Conservation (phyloP, 2,113 vertebrate species). For the Mionectes macconnelli region DNA sequence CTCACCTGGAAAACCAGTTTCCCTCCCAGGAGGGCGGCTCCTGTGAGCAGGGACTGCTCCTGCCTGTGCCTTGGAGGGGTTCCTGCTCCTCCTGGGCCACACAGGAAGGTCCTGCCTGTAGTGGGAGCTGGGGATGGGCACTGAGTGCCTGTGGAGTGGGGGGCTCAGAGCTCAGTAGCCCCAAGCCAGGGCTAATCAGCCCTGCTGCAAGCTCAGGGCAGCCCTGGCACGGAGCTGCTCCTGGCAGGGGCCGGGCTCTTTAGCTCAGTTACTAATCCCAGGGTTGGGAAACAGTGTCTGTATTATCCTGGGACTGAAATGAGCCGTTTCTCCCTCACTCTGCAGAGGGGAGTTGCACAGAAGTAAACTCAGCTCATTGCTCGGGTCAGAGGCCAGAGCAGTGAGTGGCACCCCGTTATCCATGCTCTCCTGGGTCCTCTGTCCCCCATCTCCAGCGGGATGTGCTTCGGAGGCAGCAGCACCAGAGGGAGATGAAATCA, state of each 20-base stretch:
- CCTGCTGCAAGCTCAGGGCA: background rate
- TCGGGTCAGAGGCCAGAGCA: fast-evolving
- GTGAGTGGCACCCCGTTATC: fast-evolving
- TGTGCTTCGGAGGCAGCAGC: background rate
- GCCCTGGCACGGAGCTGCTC: background rate
- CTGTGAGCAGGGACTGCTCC: background rate
- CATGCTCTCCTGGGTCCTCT: background rate
- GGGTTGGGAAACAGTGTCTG: background rate
- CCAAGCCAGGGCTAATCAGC: background rate
- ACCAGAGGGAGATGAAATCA: fast-evolving
- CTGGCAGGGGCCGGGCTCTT: background rate
- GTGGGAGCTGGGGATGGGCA: fast-evolving
- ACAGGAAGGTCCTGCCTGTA: background rate
- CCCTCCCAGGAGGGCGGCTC: background rate
- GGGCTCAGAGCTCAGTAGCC: background rate
- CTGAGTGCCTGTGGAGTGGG: background rate
- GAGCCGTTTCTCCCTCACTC: background rate
- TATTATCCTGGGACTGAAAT: fast-evolving
- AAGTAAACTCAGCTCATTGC: fast-evolving
- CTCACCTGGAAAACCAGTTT: background rate
- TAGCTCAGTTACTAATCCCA: background rate
- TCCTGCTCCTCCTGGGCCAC: fast-evolving
- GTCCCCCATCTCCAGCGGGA: fast-evolving
- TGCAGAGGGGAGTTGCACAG: background rate
- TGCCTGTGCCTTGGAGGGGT: background rate